Evolutionary conservation across 1,140 invertebrate genomes (phyloP), one percentile per base, ranked within the genome.

Genomic region (Scaptomyza graminum): DNA sequence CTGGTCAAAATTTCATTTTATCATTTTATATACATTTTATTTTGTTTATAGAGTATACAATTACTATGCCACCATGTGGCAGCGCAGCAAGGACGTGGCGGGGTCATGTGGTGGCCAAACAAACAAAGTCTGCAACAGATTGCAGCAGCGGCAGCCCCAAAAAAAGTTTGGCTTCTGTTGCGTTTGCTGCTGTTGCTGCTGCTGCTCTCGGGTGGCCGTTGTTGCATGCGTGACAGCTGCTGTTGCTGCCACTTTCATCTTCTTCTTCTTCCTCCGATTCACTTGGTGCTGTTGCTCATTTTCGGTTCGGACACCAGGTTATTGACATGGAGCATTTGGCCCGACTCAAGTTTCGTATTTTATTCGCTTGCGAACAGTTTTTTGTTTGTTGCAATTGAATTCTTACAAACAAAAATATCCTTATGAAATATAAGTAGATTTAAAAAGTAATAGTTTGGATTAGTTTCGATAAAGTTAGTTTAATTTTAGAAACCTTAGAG

Each of bases 61-160:
- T 64, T 70, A 49, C 43, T 44, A 43, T 43, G 54, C 49, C 31
- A 34, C 8, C 18, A 28, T 34, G 37, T 41, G 37, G 37, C 12
- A 41, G 55, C 31, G 62, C 37, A n/a, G 50, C 39, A 49, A 8
- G 39, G 52, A 25, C 51, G 43, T 60, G 62, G 34, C 34, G 37
- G 47, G 18, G 46, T 8, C 34, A 43, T 43, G 13, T n/a, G 22
- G 22, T 25, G 39, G 15, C 41, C 41, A 43, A 11, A 51, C 62
- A 56, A 64, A 64, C 43, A 64, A 39, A 71, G 54, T 71, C 79
- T 55, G 75, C 77, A 77, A 85, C 82, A 81, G 77, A 87, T 85
- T 81, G 81, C 77, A 78, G 76, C 59, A 57, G 12, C 46, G 9
- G 8, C 31, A 34, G 2, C 56, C 5, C 9, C 11, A 41, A 41